Evolutionary conservation across 2,797 vertebrate species (phyloP).

Genomic region (Tapirus indicus): DNA sequence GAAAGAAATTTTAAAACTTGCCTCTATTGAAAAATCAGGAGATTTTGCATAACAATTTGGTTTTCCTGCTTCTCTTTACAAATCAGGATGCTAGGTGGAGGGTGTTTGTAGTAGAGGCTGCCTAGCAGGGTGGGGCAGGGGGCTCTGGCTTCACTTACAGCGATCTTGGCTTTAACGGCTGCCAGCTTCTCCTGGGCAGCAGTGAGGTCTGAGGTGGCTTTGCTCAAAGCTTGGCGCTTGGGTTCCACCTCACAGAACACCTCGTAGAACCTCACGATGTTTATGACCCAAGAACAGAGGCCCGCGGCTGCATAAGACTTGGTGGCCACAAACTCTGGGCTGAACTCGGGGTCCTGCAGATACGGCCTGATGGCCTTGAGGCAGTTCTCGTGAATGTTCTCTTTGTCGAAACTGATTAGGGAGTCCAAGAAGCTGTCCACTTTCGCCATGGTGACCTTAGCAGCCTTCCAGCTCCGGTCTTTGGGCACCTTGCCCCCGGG

Average conservation of each 20-base stretch:
- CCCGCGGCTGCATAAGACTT: slow-evolving; percentile 95
- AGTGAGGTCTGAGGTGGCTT: slow-evolving; percentile 93
- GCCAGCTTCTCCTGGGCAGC: slow-evolving; percentile 96
- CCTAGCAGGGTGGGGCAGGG: background rate
- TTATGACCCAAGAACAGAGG: slow-evolving; percentile 98
- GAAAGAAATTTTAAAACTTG: background rate
- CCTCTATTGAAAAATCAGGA: background rate
- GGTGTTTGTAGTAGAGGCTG: no score
- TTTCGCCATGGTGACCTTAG: slow-evolving; percentile 94
- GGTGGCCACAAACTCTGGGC: slow-evolving; percentile 93
- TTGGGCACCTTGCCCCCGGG: slow-evolving; percentile 94
- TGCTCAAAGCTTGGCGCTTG: slow-evolving; percentile 94
- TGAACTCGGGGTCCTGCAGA: slow-evolving; percentile 94
- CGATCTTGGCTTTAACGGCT: slow-evolving; percentile 94
- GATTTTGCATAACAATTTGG: background rate
- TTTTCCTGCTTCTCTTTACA: background rate
- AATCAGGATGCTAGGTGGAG: background rate
- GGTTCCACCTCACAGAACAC: slow-evolving; percentile 97
- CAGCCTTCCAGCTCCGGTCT: slow-evolving; percentile 97
- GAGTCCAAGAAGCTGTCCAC: slow-evolving; percentile 96
- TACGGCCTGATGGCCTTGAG: slow-evolving; percentile 96
- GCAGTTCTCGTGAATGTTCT: slow-evolving; percentile 96
- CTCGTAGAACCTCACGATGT: slow-evolving; percentile 94
- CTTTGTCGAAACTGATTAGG: slow-evolving; percentile 95
- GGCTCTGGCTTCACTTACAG: slow-evolving; percentile 89